Evolutionary conservation across 1,140 invertebrate species (phyloP).

Genomic region (Neotoxoptera formosana): DNA sequence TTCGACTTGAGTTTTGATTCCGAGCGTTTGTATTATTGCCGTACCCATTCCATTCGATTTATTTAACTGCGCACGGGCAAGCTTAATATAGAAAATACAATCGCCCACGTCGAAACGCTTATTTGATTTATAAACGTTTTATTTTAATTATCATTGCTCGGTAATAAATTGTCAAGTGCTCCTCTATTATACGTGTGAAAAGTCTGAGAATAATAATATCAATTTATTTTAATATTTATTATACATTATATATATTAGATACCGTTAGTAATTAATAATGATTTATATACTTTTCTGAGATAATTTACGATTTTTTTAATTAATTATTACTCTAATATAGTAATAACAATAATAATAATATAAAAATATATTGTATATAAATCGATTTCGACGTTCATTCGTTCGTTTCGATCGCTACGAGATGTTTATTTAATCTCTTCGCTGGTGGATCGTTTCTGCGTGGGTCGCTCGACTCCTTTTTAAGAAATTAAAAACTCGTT

Average conservation of each 20-base stretch:
- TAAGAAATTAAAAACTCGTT: conserved; percentile 24
- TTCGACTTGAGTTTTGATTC: conserved; percentile 3
- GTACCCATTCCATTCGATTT: neutral
- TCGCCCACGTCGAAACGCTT: conserved; percentile 26
- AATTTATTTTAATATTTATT: conserved; percentile 8
- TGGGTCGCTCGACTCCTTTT: conserved; percentile 29
- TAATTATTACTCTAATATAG: neutral
- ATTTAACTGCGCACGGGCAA: neutral
- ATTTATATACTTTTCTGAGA: neutral
- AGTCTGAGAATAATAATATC: conserved; percentile 29
- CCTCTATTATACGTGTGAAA: neutral
- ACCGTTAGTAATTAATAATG: neutral
- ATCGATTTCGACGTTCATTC: neutral
- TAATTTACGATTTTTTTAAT: neutral
- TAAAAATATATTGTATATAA: neutral
- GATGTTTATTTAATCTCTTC: conserved; percentile 5
- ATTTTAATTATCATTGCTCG: conserved; percentile 22
- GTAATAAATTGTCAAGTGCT: conserved; percentile 31
- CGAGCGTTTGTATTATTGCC: neutral
- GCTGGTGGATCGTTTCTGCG: neutral
- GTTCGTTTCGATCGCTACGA: neutral
- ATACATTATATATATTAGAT: neutral
- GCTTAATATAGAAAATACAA: conserved; percentile 14
- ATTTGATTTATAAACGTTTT: conserved; percentile 28
- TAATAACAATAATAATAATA: neutral